Percentiles rank a stretch among this genome's conserved stretches.
These are phyloP conservation scores for Sus scrofa DNA, from an alignment of 2,113 vertebrate genomes.

Conservation along the genomic window T2T-Sscrofa CM000820.6:54720501-54721000, in stretches of 20 bases:
- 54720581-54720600: background rate
- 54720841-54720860: background rate
- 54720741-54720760: background rate
- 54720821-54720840: background rate
- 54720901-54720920: background rate
- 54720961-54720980: background rate
- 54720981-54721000: background rate
- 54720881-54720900: background rate
- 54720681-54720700: background rate
- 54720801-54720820: background rate
- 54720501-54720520: slow-evolving; percentile 61
- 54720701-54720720: background rate
- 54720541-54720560: background rate
- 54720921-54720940: background rate
- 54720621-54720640: slow-evolving; percentile 38
- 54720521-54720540: slow-evolving; percentile 44
- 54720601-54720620: slow-evolving; percentile 41
- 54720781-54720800: background rate
- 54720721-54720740: background rate
- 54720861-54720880: background rate
- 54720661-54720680: background rate
- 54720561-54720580: slow-evolving; percentile 49
- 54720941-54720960: background rate
- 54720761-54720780: background rate
- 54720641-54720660: background rate